Base-by-base conservation (phyloP, 1,140 invertebrate species). In the Dendrolimus kikuchii region DNA sequence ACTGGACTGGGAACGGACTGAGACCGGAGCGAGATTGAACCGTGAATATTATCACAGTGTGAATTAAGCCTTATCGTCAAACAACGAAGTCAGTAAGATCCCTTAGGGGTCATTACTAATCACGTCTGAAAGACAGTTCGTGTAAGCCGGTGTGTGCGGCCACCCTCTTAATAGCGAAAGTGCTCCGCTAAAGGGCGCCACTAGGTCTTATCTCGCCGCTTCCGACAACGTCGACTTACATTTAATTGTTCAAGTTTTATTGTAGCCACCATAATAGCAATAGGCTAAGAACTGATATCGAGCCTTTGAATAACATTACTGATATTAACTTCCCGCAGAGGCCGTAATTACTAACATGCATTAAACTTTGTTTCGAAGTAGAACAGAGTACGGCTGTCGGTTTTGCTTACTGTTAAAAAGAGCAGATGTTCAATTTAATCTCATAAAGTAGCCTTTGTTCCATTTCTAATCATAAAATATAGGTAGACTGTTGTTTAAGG, bases 241-340 rank as follows among this genome's bases (percentile, higher is more conserved):
- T 81, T 80, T 81, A 81, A 84, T 81, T 80, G 78, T 80, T 68
- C 64, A 84, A 84, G 77, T 84, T 81, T 80, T 81, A 83, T 80
- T 81, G 66, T 74, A 68, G 65, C 64, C 64, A 67, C 63, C 70
- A 66, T 68, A 70, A 74, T 75, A 69, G 66, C 64, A 68, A 69
- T 66, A 60, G 55, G 52, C 60, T 58, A 60, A 59, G 60, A 63
- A 61, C 56, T 62, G 53, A 62, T 62, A 58, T 49, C 55, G 46
- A 59, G 53, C 51, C 23, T 58, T 55, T 58, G 53, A 58, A 62
- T 62, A 59, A 53, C 56, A 58, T 59, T 62, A 55, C 60, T 46
- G 55, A 57, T 57, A 55, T 51, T 38, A 51, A 40, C 44, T 54
- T 51, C 56, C 44, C 51, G 55, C 46, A 40, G 40, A 41, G 36